phyloP scores from a whole-genome alignment of 2,113 vertebrate genomes.

The Marcusenius ussheri region DNA sequence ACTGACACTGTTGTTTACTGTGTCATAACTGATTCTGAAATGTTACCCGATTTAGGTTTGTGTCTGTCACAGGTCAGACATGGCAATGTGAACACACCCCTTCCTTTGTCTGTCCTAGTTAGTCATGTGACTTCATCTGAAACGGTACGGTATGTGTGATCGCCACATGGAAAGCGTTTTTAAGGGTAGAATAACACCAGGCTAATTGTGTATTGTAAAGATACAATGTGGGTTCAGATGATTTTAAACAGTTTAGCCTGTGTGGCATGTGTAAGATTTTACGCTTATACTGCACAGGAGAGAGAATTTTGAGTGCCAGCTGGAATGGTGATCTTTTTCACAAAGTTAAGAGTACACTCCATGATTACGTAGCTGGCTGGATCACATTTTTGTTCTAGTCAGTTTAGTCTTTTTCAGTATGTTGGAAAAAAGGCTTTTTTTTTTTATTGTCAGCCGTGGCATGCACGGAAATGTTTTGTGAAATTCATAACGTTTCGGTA shows the following conservation, averaged over 20 bases:
- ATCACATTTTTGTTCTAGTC: neutral
- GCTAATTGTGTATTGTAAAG: neutral
- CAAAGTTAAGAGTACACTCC: neutral
- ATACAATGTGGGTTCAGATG: neutral
- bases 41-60: neutral
- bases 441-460: neutral
- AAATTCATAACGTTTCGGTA: neutral
- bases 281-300: no score
- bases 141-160: neutral
- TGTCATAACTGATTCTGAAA: neutral
- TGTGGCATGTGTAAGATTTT: neutral
- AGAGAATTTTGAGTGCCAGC: neutral
- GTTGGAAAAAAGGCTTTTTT: neutral
- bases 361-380: neutral
- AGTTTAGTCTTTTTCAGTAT: neutral
- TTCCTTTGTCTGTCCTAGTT: neutral
- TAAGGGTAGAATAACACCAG: neutral
- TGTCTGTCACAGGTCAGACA: neutral
- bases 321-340: neutral
- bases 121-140: neutral
- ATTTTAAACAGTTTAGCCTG: neutral
- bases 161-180: neutral
- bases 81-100: neutral
- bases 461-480: neutral
- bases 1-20: neutral